Evolutionary conservation across 2,888 invertebrate genomes (phyloP).

Genomic region (Yponomeuta plumbellus): DNA sequence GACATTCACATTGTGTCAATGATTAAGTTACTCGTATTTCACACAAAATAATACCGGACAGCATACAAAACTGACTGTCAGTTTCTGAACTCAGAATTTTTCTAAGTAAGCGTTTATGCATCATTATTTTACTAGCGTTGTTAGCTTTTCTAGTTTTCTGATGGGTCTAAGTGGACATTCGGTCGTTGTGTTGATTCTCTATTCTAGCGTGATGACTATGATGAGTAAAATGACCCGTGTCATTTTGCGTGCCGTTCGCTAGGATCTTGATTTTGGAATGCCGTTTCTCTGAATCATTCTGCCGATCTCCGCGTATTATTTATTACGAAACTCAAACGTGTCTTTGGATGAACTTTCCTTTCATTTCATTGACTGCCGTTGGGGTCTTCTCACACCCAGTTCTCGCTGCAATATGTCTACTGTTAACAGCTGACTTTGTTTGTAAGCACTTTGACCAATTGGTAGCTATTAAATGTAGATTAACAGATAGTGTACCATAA

Average conservation of each 20-base stretch:
- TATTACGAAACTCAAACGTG: background rate
- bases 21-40: too few relatives aligned
- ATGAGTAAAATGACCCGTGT: background rate
- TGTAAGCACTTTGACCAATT: background rate
- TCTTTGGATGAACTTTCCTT: background rate
- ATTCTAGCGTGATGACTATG: background rate
- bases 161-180: background rate
- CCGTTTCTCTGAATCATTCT: background rate
- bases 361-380: background rate
- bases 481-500: background rate
- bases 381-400: background rate
- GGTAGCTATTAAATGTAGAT: background rate
- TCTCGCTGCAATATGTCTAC: background rate
- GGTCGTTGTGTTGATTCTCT: background rate
- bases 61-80: too few relatives aligned
- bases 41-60: too few relatives aligned
- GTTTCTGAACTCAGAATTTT: too few relatives aligned
- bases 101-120: too few relatives aligned
- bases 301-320: background rate
- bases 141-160: too few relatives aligned
- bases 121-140: too few relatives aligned
- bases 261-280: constrained; percentile 1
- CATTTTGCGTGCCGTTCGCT: background rate
- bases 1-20: too few relatives aligned
- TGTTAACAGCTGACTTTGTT: too few relatives aligned